These are phyloP conservation scores for Aricia artaxerxes DNA, from an alignment of 2,888 invertebrate species.

Conservation along the genomic window DNA sequence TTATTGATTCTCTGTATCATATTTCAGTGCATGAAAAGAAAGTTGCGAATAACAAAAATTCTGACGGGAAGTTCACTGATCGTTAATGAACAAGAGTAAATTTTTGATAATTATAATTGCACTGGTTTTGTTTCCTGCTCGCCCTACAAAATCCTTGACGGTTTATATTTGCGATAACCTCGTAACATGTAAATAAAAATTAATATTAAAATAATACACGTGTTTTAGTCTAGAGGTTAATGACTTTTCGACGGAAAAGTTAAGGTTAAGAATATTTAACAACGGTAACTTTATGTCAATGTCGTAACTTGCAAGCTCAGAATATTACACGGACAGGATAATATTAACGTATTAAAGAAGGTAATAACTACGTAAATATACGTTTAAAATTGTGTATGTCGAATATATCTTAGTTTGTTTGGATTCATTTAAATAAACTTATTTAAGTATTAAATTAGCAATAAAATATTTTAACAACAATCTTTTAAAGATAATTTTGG, in stretches of 20 bases:
- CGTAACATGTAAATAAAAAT: background rate
- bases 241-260: background rate
- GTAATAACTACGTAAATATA: background rate
- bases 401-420: background rate
- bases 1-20: background rate
- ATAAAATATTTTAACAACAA: background rate
- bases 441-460: background rate
- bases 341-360: background rate
- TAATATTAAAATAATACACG: background rate
- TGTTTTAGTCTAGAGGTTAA: conserved; percentile 8
- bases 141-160: conserved; percentile 4
- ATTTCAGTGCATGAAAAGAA: conserved; percentile 3
- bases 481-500: background rate
- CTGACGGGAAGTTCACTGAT: conserved; percentile 19
- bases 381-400: background rate
- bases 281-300: conserved; percentile 21
- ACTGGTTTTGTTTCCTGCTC: conserved; percentile 12
- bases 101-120: conserved; percentile 16
- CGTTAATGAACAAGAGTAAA: conserved; percentile 12
- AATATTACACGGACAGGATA: background rate
- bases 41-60: background rate
- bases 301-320: conserved; percentile 8
- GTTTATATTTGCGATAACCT: background rate
- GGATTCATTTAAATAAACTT: background rate
- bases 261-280: conserved; percentile 10